A percentile compares a stretch with the other conserved stretches of the same genome.
phyloP scores from a whole-genome alignment of 2,113 vertebrate species.

The Gambusia affinis region DNA sequence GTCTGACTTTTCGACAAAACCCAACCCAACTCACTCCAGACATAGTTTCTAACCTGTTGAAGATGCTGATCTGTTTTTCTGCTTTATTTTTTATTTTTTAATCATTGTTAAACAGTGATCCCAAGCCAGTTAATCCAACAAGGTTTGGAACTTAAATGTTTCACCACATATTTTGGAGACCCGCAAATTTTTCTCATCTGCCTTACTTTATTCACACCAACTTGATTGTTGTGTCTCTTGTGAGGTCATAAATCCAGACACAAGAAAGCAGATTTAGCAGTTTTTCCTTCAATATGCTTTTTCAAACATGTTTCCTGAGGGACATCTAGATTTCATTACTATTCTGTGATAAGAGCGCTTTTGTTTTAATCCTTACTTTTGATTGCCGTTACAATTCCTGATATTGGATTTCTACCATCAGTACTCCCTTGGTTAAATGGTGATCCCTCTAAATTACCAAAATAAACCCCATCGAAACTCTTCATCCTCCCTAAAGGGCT shows the following conservation, averaged over 20 bases:
- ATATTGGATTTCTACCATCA: no score
- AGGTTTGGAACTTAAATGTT: background rate
- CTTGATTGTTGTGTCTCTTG: background rate
- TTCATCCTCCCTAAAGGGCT: no score
- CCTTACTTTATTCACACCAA: background rate
- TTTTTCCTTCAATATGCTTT: background rate
- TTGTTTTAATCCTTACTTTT: no score
- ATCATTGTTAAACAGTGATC: no score
- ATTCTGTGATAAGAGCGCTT: no score
- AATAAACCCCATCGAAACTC: no score
- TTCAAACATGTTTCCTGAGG: background rate
- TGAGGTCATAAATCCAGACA: background rate
- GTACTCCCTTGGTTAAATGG: no score
- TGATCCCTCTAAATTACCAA: no score
- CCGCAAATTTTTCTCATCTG: background rate
- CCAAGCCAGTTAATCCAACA: background rate
- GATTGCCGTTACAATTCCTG: no score
- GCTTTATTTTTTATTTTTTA: background rate
- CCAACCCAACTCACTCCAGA: background rate
- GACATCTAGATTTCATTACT: no score
- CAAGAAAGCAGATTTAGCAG: background rate
- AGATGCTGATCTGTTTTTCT: background rate
- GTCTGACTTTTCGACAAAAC: background rate
- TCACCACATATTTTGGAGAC: background rate
- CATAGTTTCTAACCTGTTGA: background rate